Percentiles rank a stretch among this genome's conserved stretches.
phyloP scores from a whole-genome alignment of 2,113 vertebrate genomes.

The Alectura lathami region DNA sequence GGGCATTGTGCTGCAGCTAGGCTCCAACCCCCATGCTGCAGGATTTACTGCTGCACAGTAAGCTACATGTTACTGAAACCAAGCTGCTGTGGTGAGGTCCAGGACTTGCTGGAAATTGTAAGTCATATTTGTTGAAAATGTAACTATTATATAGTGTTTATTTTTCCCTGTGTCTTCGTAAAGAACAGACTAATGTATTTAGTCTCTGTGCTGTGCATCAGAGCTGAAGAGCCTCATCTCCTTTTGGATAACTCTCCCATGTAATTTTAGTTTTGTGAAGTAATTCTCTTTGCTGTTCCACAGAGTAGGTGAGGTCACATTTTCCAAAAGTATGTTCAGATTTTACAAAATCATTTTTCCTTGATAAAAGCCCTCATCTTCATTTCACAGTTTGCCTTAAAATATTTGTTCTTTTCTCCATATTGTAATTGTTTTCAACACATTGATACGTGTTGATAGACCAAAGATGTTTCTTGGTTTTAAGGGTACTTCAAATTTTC shows the following conservation, averaged over 20 bases:
- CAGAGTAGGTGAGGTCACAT: background rate
- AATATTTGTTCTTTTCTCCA: background rate
- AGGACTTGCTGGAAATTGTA: background rate
- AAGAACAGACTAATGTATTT: background rate
- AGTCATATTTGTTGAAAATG: background rate
- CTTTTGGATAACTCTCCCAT: background rate
- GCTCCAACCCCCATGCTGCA: background rate
- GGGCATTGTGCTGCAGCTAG: background rate
- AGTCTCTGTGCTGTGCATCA: background rate
- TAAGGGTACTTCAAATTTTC: background rate
- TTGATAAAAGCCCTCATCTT: background rate
- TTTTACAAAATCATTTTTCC: background rate
- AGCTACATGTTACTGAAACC: background rate
- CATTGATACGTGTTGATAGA: background rate
- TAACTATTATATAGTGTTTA: background rate
- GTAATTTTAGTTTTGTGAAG: conserved; percentile 46
- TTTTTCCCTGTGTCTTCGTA: background rate
- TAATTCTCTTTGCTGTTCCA: conserved; percentile 23
- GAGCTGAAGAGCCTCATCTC: background rate
- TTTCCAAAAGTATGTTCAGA: conserved; percentile 19
- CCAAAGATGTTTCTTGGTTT: background rate
- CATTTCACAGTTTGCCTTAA: background rate
- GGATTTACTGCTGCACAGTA: background rate
- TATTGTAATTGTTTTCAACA: background rate
- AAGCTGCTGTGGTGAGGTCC: background rate